Conservation (phyloP, 2,797 vertebrate genomes). For the Valencia hispanica region DNA sequence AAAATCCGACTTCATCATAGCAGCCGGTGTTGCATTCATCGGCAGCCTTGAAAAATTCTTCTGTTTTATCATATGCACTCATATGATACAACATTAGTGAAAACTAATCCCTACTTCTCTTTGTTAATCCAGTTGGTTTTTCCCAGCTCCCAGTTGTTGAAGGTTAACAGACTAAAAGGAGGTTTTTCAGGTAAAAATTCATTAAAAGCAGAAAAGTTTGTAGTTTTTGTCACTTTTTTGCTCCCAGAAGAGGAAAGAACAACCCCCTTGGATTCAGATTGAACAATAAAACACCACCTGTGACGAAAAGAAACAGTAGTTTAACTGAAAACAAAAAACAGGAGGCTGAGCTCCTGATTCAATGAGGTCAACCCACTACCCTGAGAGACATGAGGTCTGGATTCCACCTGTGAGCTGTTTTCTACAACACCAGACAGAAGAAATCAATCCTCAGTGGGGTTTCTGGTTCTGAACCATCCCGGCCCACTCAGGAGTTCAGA, state of each 20-base stretch:
- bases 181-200: not conserved
- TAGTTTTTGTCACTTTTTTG: not conserved
- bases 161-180: too few species aligned
- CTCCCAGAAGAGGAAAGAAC: not conserved
- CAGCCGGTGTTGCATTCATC: not conserved
- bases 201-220: not conserved
- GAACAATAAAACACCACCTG: not conserved
- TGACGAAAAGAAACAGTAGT: not conserved
- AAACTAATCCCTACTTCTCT: too few species aligned
- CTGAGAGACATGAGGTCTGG: not conserved
- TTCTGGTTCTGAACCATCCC: not conserved
- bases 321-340: not conserved
- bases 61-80: too few species aligned
- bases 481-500: too few species aligned
- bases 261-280: too few species aligned
- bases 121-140: not conserved
- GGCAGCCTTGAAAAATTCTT: not conserved
- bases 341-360: not conserved
- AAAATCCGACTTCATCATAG: not conserved
- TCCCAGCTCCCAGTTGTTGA: not conserved
- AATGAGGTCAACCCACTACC: not conserved
- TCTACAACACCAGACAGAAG: not conserved
- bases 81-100: not conserved
- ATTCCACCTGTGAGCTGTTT: not conserved
- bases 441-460: not conserved